Evolutionary conservation across 2,113 vertebrate species (phyloP), one percentile per base, ranked within the genome.

Genomic region (Macaca fascicularis): DNA sequence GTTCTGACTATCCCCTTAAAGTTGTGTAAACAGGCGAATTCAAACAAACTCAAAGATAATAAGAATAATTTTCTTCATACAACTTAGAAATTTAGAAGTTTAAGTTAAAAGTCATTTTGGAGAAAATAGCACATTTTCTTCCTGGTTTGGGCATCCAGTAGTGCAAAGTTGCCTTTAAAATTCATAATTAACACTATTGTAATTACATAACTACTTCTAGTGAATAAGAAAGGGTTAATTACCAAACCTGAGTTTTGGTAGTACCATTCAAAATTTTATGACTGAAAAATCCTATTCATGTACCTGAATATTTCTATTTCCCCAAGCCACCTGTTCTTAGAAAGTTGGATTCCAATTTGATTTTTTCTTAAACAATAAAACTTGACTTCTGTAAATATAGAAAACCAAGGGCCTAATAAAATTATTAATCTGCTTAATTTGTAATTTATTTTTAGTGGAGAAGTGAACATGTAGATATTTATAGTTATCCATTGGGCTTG

Each of bases 231-330:
- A 72, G 30, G 20, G 3, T 1, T 83, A 48, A 95, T 96, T 97
- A 76, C 5, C 1, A 6, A 94, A 85, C 30, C 3, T 78, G 55
- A 94, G 57, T 82, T 72, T 97, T 90, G 76, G 48, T 83, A 40
- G 19, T 43, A 48, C 13, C 32, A 32, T 64, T 92, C 83, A 96
- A 81, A 82, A 6, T 81, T 95, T 96, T 55, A 76, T 84, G 55
- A 61, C 88, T 93, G 27, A 86, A 91, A 96, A 89, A 85, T 30
- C n/a, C 22, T 89, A 10, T 67, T 94, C 23, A 43, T 30, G 5
- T 92, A 13, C n/a, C 22, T 76, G 92, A 89, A 61, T 75, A 43
- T 48, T 69, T 79, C n/a, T 90, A 23, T 94, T 94, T 92, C 81
- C 25, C 17, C 38, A 93, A 79, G 2, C 8, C 55, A 94, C n/a